Evolutionary conservation across 2,888 invertebrate species (phyloP).

Genomic region (Sarcophaga carnaria): DNA sequence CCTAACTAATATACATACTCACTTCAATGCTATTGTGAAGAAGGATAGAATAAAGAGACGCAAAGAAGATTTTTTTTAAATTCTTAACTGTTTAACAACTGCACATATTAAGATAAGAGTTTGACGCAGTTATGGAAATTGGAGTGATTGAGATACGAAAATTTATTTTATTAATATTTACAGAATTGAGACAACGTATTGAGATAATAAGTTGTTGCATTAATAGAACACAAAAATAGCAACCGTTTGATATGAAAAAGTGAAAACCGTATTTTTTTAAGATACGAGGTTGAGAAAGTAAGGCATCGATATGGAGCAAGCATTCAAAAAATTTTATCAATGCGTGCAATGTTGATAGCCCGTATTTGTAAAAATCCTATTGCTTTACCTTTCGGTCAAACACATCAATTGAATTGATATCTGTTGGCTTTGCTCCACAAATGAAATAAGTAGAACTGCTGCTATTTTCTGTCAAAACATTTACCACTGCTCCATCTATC

Average conservation of each 20-base stretch:
- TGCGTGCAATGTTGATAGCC: background rate
- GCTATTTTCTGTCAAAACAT: constrained; percentile 29
- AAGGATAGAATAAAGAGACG: constrained; percentile 35
- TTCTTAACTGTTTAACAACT: background rate
- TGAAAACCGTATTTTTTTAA: too few species aligned
- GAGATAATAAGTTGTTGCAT: too few species aligned
- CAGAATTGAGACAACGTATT: too few species aligned
- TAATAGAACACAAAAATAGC: too few species aligned
- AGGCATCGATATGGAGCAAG: background rate
- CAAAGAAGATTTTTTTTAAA: background rate
- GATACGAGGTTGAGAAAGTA: too few species aligned
- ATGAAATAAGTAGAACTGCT: constrained; percentile 6
- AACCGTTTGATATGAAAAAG: too few species aligned
- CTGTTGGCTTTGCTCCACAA: constrained; percentile 2
- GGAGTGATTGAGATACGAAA: too few species aligned
- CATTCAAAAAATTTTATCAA: constrained; percentile 6
- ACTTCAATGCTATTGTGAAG: constrained; percentile 36
- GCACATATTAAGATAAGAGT: too few species aligned
- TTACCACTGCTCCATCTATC: constrained; percentile 30
- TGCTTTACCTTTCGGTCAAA: background rate
- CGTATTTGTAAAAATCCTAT: background rate
- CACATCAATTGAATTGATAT: constrained; percentile 4
- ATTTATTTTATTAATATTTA: too few species aligned
- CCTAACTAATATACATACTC: constrained; percentile 14
- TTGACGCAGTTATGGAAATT: too few species aligned